Percentiles rank a stretch among this genome's conserved stretches.
Evolutionary conservation across 2,888 invertebrate genomes (phyloP).

Genomic region (Clostera curtula): DNA sequence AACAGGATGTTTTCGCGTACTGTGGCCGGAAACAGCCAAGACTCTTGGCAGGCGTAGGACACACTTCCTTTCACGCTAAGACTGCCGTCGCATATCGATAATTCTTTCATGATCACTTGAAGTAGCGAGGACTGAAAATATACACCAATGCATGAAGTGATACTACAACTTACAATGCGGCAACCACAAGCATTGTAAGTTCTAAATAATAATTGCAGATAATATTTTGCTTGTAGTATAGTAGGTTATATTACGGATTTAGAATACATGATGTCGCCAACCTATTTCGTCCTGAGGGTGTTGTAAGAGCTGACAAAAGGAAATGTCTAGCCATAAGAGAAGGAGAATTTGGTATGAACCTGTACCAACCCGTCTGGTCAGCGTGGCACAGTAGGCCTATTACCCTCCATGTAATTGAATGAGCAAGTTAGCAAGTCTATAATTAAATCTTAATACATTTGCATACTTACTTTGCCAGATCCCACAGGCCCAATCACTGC

Average conservation of each 20-base stretch:
- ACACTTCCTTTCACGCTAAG: constrained; percentile 77
- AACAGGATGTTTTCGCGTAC: constrained; percentile 90
- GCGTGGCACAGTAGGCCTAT: no score
- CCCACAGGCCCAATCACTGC: constrained; percentile 93
- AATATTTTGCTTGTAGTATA: no score
- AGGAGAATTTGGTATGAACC: not conserved
- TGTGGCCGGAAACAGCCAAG: constrained; percentile 87
- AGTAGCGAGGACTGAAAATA: constrained; percentile 74
- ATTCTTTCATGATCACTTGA: constrained; percentile 81
- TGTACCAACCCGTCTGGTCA: no score
- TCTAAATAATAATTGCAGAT: no score
- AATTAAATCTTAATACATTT: not conserved
- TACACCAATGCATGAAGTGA: not conserved
- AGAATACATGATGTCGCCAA: no score
- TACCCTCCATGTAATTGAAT: no score
- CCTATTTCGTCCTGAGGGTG: no score
- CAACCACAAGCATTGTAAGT: no score
- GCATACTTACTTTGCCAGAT: constrained; percentile 79
- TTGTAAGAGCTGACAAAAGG: not conserved
- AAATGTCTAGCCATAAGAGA: not conserved
- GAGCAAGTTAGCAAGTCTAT: not conserved
- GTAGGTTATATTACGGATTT: no score
- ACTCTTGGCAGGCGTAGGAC: constrained; percentile 88
- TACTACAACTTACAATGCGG: no score
- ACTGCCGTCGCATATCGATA: constrained; percentile 75